Evolutionary conservation across 2,888 invertebrate species (phyloP), one percentile per base, ranked within the genome.

Genomic region (Andricus curvator): DNA sequence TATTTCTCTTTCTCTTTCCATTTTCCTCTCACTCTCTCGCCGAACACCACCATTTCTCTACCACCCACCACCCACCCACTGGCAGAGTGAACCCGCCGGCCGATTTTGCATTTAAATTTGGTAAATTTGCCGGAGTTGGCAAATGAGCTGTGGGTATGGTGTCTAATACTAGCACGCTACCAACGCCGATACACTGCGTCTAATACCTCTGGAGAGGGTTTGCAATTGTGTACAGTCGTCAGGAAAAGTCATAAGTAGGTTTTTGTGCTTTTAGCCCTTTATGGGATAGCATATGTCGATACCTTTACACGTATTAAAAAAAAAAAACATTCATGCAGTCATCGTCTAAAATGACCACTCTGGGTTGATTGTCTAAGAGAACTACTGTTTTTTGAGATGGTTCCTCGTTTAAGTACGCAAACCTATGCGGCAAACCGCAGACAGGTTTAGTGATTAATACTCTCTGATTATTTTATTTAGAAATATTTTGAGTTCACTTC

Each of bases 41-140:
- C 17, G 4, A 48, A 15, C 4, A 48, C 48, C 48, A 48, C 81
- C 41, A 66, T 66, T 78, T 80, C 67, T 29, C 70, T 70, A 79
- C 79, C n/a, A 76, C 82, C 51, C 70, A 70, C 51, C 70, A 70
- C 81, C 82, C 81, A 79, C 82, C 80, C 80, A 85, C 84, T 88
- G 85, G 83, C 85, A 85, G 85, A 87, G 87, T 25, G 41, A 56
- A 70, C 44, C 66, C 87, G 85, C 85, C 86, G 86, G 88, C 89
- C 91, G 91, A 91, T 91, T 91, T 91, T 91, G 91, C 91, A 91
- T 91, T 91, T 91, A 91, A 91, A 91, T 91, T 91, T 91, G 90
- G 89, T 90, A 91, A 91, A 91, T 91, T 91, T 91, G 88, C 90
- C 91, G 88, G 90, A 91, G 91, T 91, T 91, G 90, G 91, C 91